Percentiles rank a stretch among this genome's conserved stretches.
Evolutionary conservation across 2,113 vertebrate species (phyloP).

Genomic region (Gobiocypris rarus): DNA sequence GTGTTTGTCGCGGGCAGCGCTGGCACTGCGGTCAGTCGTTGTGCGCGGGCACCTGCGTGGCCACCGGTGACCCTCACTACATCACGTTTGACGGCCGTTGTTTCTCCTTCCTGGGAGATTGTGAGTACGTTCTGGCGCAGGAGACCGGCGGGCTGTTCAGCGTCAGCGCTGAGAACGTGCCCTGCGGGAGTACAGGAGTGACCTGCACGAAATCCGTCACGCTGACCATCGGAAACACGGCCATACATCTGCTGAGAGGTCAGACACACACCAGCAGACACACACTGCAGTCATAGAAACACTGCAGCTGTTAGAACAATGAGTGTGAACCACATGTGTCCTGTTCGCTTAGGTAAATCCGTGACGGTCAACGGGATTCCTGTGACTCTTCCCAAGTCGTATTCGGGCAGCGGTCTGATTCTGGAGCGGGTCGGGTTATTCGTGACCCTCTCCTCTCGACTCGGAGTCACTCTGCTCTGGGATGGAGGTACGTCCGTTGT

Average conservation of each 20-base stretch:
- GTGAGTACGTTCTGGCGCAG: slow-evolving; percentile 85
- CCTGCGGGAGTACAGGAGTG: slow-evolving; percentile 84
- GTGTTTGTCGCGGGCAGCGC: slow-evolving; percentile 77
- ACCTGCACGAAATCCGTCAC: slow-evolving; percentile 90
- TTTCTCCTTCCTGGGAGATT: slow-evolving; percentile 88
- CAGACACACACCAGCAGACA: neutral
- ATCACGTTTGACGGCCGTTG: slow-evolving; percentile 86
- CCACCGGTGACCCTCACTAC: slow-evolving; percentile 90
- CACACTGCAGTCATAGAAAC: too few relatives aligned
- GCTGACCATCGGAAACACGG: slow-evolving; percentile 79
- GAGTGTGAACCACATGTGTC: too few relatives aligned
- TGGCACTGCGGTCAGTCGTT: slow-evolving; percentile 80
- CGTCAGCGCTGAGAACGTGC: slow-evolving; percentile 85
- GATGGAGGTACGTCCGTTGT: slow-evolving; percentile 80
- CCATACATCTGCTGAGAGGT: slow-evolving; percentile 89
- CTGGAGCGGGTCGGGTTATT: slow-evolving; percentile 81
- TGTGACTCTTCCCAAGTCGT: slow-evolving; percentile 80
- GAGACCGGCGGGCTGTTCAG: slow-evolving; percentile 80
- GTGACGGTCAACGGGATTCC: slow-evolving; percentile 86
- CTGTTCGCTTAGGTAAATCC: slow-evolving; percentile 75
- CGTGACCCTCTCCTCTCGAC: slow-evolving; percentile 78
- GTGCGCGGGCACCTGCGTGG: slow-evolving; percentile 84
- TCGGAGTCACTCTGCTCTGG: slow-evolving; percentile 87
- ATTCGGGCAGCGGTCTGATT: slow-evolving; percentile 82
- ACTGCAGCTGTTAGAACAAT: too few relatives aligned